Base-by-base conservation (phyloP, 2,888 invertebrate genomes). In the Beris chalybata region DNA sequence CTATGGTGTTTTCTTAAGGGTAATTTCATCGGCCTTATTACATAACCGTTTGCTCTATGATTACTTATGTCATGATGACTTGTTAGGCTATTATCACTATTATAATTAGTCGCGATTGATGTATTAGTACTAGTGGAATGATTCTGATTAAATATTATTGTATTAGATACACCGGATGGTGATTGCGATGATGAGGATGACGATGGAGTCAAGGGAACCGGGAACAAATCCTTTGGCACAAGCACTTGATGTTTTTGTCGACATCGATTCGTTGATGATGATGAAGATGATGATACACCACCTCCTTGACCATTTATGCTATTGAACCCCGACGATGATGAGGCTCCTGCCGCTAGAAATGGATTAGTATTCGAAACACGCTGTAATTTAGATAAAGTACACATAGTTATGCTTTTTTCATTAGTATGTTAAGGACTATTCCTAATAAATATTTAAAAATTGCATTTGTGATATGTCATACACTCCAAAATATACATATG, bases 1-100 rank as follows among this genome's bases (percentile, higher is more conserved):
- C 78, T 80, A 71, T 81, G 81, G 74, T 81, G 79, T 74, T 81
- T 81, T 32, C 80, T 79, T 68, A 81, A 64, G 9, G 81, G 81
- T 67, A 80, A 67, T 45, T 76, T 78, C 66, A 79, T 73, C 38
- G 79, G 78, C 4, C 78, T 74, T 54, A 74, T 76, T 48, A 74
- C 67, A 56, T 72, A 73, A 11, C 72, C 55, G 38, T 52, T 61
- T 11, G 57, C 12, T 58, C 52, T 65, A 11, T 67, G 66, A 31
- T 65, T 55, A 22, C 22, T 50, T 12, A 32, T 64, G 29, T 53
- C 50, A 12, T 13, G 52, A 32, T 64, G 43, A 30, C 11, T 53
- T 6, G 64, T 65, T 61, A 67, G 45, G 32, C 59, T 65, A 53
- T 61, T 67, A 65, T 69, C 69, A 52, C 67, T 69, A 61, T 65